Conservation (phyloP, 2,113 vertebrate species). For the Nanger granti region DNA sequence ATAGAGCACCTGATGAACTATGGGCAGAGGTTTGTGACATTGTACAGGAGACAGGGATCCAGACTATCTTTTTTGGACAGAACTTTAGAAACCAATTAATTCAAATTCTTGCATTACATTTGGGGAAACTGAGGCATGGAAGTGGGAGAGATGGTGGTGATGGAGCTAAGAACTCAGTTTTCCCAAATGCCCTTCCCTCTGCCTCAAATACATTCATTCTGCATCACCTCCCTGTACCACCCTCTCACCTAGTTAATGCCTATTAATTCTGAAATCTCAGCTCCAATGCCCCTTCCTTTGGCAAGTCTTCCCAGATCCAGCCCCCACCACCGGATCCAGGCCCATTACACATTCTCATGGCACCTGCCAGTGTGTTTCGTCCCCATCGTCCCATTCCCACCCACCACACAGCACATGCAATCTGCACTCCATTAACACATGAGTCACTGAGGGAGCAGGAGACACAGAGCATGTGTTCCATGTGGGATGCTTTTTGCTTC, state of each 20-base stretch:
- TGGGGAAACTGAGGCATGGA: background rate
- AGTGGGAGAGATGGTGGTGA: too few species aligned
- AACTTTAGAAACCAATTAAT: background rate
- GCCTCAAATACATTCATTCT: background rate
- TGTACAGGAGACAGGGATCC: too few species aligned
- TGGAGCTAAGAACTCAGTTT: background rate
- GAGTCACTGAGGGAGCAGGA: background rate
- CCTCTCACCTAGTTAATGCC: background rate
- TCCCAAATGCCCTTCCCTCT: background rate
- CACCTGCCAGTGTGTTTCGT: background rate
- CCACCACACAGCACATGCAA: background rate
- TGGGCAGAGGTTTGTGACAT: too few species aligned
- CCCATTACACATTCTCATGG: background rate
- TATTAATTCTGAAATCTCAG: background rate
- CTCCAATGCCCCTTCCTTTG: background rate
- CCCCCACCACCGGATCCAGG: background rate
- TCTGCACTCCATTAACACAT: background rate
- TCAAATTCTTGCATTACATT: background rate
- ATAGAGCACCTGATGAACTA: too few species aligned
- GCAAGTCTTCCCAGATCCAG: background rate
- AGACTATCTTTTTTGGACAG: background rate
- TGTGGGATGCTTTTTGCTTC: background rate
- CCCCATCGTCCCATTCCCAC: background rate
- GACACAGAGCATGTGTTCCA: background rate
- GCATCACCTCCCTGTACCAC: accelerated